phyloP scores from a whole-genome alignment of 2,888 invertebrate species.

The Callyntrura guangdongensis region DNA sequence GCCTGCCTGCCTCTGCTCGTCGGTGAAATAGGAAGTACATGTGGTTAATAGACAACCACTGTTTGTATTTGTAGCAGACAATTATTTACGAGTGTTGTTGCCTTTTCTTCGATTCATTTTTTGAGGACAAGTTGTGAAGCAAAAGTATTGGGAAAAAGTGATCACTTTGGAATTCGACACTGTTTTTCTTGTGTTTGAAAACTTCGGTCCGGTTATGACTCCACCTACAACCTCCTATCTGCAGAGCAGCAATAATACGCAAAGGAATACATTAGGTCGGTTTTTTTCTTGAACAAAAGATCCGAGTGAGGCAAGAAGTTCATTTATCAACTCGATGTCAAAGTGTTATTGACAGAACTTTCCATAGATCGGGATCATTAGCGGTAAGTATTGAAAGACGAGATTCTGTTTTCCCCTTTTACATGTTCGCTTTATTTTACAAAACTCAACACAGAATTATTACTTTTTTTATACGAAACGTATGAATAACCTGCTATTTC shows the following conservation, averaged over 20 bases:
- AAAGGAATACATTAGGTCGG: background rate
- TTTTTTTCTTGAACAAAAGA: slow-evolving; percentile 15
- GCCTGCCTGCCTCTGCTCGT: background rate
- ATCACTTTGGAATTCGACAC: slow-evolving; percentile 45
- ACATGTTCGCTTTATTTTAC: background rate
- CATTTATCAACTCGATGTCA: slow-evolving; percentile 74
- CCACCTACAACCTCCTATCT: slow-evolving; percentile 27
- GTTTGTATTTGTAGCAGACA: background rate
- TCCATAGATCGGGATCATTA: slow-evolving; percentile 74
- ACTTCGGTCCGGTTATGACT: background rate
- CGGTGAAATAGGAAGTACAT: background rate
- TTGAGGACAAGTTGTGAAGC: background rate
- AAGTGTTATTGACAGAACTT: slow-evolving; percentile 64
- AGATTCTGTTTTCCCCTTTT: slow-evolving; percentile 62
- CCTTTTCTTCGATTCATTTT: background rate
- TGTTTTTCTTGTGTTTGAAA: slow-evolving; percentile 66
- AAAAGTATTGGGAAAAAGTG: slow-evolving; percentile 19
- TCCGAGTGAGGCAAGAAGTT: slow-evolving; percentile 19
- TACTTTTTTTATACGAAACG: too few species aligned
- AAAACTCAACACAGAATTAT: too few species aligned
- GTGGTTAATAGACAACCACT: background rate
- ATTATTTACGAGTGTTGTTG: background rate
- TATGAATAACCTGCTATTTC: too few species aligned
- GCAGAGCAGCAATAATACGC: background rate
- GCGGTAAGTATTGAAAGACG: slow-evolving; percentile 76